Conservation (phyloP, 2,888 invertebrate genomes). For the Tetragonisca angustula region DNA sequence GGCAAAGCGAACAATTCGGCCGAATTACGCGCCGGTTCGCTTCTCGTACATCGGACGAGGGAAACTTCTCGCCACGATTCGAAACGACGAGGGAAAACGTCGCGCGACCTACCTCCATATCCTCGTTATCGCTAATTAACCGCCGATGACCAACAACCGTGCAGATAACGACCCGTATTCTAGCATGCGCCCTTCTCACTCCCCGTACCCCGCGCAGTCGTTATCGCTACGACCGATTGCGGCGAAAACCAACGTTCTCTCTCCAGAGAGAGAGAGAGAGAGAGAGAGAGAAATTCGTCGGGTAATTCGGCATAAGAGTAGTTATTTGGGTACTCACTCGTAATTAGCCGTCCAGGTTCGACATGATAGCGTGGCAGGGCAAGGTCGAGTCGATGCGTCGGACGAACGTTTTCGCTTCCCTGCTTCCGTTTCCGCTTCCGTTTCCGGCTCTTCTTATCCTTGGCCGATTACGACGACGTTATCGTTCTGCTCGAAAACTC, state of each 20-base stretch:
- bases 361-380: constrained; percentile 51
- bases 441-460: background rate
- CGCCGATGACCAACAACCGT: constrained; percentile 52
- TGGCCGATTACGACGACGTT: background rate
- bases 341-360: constrained; percentile 71
- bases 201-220: background rate
- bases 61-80: no score
- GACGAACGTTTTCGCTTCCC: background rate
- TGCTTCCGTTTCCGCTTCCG: background rate
- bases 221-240: background rate
- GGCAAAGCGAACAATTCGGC: no score
- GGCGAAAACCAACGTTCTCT: background rate
- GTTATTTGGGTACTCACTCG: constrained; percentile 73
- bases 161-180: constrained; percentile 65
- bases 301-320: background rate
- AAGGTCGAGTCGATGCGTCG: background rate
- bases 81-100: background rate
- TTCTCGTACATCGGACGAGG: no score
- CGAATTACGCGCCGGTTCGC: no score
- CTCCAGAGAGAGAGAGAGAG: no score
- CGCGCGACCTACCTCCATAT: constrained; percentile 20
- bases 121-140: constrained; percentile 71
- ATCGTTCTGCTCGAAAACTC: background rate
- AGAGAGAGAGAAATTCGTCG: no score
- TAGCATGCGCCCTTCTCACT: background rate